Base-by-base conservation (phyloP, 2,113 vertebrate genomes). In the Thomomys bottae region DNA sequence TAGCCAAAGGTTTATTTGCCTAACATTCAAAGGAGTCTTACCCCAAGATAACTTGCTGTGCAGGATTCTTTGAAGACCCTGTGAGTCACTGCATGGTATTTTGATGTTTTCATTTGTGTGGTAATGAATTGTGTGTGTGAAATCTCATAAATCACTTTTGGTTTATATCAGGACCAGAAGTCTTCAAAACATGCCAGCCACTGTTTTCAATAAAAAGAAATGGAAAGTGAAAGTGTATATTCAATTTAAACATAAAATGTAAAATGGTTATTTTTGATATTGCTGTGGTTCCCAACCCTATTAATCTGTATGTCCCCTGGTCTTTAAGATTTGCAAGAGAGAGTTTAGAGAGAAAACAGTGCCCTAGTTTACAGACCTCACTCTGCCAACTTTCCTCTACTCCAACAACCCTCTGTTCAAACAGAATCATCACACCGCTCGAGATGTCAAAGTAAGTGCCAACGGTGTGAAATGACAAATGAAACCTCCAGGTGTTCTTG, bases 121-220 rank as follows among this genome's bases (percentile, higher is more conserved):
- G 23, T 40, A 70, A 78, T 24, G 15, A 40, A 28, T 72, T 84
- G 23, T 81, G 2, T 38, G 66, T 77, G 8, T 61, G 23, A 77
- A 81, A 84, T 84, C 20, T 80, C 83, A 83, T 67, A 66, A 87
- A 71, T 45, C n/a, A n/a, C 34, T 78, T 12, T n/a, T 77, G 57
- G 88, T 30, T 92, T 67, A 36, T 11, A 70, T n/a, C 4, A 75
- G 67, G 59, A 17, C 45, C 72, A 40, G 76, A 90, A 61, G 32
- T 78, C 36, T 90, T 77, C 83, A 90, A 88, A 92, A 49, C 18
- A 34, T 73, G 24, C 30, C 38, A 80, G 40, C 38, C 2, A 84
- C 9, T 30, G 82, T 32, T 94, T 49, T 71, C 26, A 84, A 61
- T 82, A 68, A 66, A n/a, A n/a, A n/a, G 18, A 28, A 82, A 61